Evolutionary conservation across 2,888 invertebrate genomes (phyloP).

Genomic region (Lampropteryx suffumata): DNA sequence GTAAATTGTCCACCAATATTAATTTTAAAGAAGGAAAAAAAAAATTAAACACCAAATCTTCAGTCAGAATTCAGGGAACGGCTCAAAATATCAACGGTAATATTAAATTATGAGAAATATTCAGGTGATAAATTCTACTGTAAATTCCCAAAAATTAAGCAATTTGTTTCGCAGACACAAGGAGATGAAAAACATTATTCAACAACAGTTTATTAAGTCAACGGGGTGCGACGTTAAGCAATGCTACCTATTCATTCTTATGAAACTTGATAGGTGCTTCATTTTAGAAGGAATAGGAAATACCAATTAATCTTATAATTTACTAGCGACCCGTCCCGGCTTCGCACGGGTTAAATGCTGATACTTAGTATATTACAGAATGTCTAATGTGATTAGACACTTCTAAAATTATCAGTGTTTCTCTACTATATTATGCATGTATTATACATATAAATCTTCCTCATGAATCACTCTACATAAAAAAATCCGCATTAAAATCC

Average conservation of each 20-base stretch:
- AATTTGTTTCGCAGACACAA: slow-evolving; percentile 72
- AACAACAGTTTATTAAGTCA: slow-evolving; percentile 67
- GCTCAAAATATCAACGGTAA: not conserved
- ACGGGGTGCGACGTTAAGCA: slow-evolving; percentile 34
- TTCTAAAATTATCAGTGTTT: too few relatives aligned
- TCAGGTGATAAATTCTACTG: slow-evolving; percentile 70
- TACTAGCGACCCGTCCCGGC: too few relatives aligned
- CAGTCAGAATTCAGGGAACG: not conserved
- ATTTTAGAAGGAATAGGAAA: slow-evolving; percentile 3
- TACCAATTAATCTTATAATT: too few relatives aligned
- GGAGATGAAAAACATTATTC: slow-evolving; percentile 79
- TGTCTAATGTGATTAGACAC: too few relatives aligned
- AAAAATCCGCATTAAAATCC: too few relatives aligned
- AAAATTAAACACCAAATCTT: not conserved
- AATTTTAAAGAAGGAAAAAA: too few relatives aligned
- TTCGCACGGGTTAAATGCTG: too few relatives aligned
- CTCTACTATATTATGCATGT: too few relatives aligned
- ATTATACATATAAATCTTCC: too few relatives aligned
- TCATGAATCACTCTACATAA: too few relatives aligned
- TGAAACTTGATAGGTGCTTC: slow-evolving; percentile 9
- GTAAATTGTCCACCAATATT: too few relatives aligned
- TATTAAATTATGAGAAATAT: slow-evolving; percentile 9
- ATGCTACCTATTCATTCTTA: slow-evolving; percentile 33
- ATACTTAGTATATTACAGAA: too few relatives aligned
- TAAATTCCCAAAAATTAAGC: slow-evolving; percentile 75